phyloP scores from a whole-genome alignment of 2,113 vertebrate species.

The Chloropsis hardwickii region DNA sequence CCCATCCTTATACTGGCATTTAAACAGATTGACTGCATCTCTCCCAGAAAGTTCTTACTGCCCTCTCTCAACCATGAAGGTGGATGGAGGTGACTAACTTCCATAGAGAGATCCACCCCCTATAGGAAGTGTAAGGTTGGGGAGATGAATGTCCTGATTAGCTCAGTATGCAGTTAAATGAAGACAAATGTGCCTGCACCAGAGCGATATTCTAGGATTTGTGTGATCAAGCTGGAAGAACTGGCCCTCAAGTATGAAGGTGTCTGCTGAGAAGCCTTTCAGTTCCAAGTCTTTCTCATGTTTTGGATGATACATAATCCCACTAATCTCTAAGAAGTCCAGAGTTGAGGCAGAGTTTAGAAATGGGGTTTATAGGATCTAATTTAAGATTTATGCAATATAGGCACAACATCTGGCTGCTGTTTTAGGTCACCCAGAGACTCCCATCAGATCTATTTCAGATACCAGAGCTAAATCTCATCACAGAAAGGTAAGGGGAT shows the following conservation, averaged over 20 bases:
- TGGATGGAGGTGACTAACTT: neutral
- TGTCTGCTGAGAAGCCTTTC: neutral
- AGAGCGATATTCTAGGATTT: neutral
- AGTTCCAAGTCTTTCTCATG: neutral
- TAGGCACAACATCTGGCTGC: neutral
- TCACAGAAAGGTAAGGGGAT: neutral
- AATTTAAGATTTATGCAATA: neutral
- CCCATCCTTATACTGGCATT: neutral
- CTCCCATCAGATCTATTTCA: neutral
- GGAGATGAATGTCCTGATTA: neutral
- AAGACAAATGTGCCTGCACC: neutral
- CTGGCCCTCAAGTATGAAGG: neutral
- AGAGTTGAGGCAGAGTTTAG: neutral
- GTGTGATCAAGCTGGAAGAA: neutral
- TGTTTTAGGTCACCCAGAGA: neutral
- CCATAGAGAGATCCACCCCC: neutral
- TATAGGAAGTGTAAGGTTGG: neutral
- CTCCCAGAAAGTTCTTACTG: neutral
- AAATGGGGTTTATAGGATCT: neutral
- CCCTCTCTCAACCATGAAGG: neutral
- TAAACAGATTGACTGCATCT: neutral
- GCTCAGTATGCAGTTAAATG: neutral
- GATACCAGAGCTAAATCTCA: neutral
- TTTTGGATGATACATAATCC: neutral
- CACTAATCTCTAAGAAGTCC: neutral